These are phyloP conservation scores for Lordiphosa stackelbergi DNA, from an alignment of 1,140 invertebrate species.

Conservation along the genomic window DNA sequence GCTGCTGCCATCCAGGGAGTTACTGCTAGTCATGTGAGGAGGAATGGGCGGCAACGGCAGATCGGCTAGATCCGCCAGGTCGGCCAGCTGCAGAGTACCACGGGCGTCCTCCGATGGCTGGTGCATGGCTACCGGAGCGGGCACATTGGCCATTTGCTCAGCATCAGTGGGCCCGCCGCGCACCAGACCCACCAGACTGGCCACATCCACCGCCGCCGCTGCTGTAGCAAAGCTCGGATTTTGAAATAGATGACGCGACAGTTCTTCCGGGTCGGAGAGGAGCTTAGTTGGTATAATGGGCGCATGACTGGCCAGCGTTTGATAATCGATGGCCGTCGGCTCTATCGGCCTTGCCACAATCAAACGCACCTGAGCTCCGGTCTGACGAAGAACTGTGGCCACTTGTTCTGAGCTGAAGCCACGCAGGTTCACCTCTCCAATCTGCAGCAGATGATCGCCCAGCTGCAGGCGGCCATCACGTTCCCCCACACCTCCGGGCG, in stretches of 20 bases:
- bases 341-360: conserved; percentile 92
- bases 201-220: conserved; percentile 46
- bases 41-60: conserved; percentile 72
- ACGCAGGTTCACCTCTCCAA: conserved; percentile 93
- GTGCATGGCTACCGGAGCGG: background rate
- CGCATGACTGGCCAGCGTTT: conserved; percentile 81
- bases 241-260: conserved; percentile 87
- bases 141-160: conserved; percentile 42
- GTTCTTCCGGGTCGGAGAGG: conserved; percentile 87
- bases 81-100: conserved; percentile 9
- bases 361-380: conserved; percentile 90
- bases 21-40: conserved; percentile 22
- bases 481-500: conserved; percentile 94
- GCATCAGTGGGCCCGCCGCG: conserved; percentile 58
- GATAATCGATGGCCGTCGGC: conserved; percentile 82
- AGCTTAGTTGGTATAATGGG: conserved; percentile 90
- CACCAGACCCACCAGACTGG: conserved; percentile 55
- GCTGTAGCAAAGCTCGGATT: conserved; percentile 75
- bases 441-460: conserved; percentile 96
- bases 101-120: conserved; percentile 5
- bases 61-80: conserved; percentile 57
- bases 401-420: conserved; percentile 96
- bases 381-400: conserved; percentile 92
- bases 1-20: conserved; percentile 20
- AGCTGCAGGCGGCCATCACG: conserved; percentile 91